Conservation (phyloP, 2,113 vertebrate species). For the Turdus rufiventris region DNA sequence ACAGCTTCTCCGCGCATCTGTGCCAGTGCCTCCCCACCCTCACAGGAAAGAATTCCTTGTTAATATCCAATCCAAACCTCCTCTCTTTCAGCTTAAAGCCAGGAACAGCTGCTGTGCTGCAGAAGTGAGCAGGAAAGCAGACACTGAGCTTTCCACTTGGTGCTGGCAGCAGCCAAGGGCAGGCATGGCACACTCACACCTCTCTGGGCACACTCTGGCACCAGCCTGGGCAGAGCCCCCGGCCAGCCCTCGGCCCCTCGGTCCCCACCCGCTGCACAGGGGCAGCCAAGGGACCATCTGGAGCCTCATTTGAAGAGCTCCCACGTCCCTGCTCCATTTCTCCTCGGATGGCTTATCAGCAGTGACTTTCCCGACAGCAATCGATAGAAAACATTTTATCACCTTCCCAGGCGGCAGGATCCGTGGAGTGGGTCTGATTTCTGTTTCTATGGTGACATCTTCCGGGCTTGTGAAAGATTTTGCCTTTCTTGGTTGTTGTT, state of each 20-base stretch:
- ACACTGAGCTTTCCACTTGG: not conserved
- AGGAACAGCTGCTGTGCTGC: not conserved
- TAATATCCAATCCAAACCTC: not conserved
- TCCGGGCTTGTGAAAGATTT: constrained; percentile 62
- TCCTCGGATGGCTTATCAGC: constrained; percentile 65
- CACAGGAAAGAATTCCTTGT: not conserved
- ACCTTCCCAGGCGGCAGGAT: constrained; percentile 72
- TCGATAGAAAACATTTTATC: constrained; percentile 81
- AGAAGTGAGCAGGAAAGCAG: not conserved
- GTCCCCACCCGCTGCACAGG: not conserved
- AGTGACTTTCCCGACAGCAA: constrained; percentile 73
- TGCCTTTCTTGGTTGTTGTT: constrained; percentile 58
- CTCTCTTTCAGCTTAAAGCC: not conserved
- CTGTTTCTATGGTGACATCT: constrained; percentile 77
- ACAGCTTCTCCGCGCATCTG: not conserved
- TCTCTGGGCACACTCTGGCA: not conserved
- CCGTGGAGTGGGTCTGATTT: constrained; percentile 69
- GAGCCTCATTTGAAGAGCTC: constrained; percentile 7
- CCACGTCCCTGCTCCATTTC: not conserved
- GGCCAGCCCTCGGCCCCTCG: not conserved
- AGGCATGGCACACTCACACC: not conserved
- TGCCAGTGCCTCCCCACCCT: not conserved
- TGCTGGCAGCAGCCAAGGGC: not conserved
- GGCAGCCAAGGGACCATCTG: not conserved
- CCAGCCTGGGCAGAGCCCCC: not conserved